A percentile compares a stretch with the other conserved stretches of the same genome.
Evolutionary conservation across 2,888 invertebrate species (phyloP).

Genomic region (Drosophila kanekoi): DNA sequence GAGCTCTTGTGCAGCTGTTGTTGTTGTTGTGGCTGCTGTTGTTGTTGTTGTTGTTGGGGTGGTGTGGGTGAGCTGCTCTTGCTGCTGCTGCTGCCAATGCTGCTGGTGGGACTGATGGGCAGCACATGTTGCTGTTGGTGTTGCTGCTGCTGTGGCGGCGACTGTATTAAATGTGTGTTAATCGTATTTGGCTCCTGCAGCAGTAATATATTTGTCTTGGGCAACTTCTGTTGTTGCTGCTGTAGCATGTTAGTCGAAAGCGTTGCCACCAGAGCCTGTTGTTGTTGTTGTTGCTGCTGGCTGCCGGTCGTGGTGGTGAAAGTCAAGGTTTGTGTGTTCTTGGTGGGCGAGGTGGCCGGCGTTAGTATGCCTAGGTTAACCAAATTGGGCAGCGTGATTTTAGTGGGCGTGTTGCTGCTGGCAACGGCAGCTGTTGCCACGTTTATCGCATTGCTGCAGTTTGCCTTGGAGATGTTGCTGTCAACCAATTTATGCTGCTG

Average conservation of each 20-base stretch:
- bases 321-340: slow-evolving; percentile 83
- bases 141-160: slow-evolving; percentile 62
- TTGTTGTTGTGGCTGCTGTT: slow-evolving; percentile 59
- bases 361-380: slow-evolving; percentile 86
- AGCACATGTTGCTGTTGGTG: slow-evolving; percentile 78
- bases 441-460: slow-evolving; percentile 47
- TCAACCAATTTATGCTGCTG: slow-evolving; percentile 72
- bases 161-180: slow-evolving; percentile 58
- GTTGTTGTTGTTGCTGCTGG: slow-evolving; percentile 73
- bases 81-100: slow-evolving; percentile 67
- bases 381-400: slow-evolving; percentile 84
- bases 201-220: slow-evolving; percentile 69
- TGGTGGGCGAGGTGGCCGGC: slow-evolving; percentile 86
- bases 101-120: slow-evolving; percentile 84
- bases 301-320: slow-evolving; percentile 72
- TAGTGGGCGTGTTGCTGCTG: slow-evolving; percentile 71
- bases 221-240: slow-evolving; percentile 52
- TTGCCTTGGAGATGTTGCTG: slow-evolving; percentile 50
- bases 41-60: slow-evolving; percentile 64
- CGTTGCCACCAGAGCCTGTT: slow-evolving; percentile 72
- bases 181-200: slow-evolving; percentile 62
- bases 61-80: slow-evolving; percentile 78
- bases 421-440: slow-evolving; percentile 33
- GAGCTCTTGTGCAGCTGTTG: slow-evolving; percentile 40
- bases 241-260: slow-evolving; percentile 67